Percentiles rank a stretch among this genome's conserved stretches.
These are phyloP conservation scores for Megathymus violae DNA, from an alignment of 1,140 invertebrate genomes.

Conservation along the genomic window DNA sequence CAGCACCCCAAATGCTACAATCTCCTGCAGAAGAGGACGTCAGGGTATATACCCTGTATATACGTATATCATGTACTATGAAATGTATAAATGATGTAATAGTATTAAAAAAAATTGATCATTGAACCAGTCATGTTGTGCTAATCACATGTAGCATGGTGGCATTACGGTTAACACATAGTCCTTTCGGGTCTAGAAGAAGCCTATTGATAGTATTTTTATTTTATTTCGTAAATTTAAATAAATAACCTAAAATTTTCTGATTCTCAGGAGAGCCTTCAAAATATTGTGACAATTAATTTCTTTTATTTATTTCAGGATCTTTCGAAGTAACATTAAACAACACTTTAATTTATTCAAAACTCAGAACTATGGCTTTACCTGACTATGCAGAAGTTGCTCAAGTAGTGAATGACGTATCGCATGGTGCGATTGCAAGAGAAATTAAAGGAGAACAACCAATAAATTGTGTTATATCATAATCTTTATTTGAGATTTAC, in stretches of 20 bases:
- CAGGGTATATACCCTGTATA: slow-evolving; percentile 84
- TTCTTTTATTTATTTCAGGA: slow-evolving; percentile 80
- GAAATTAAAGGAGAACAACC: slow-evolving; percentile 84
- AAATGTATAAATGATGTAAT: too few relatives aligned
- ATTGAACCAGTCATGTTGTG: too few relatives aligned
- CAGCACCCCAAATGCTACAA: slow-evolving; percentile 81
- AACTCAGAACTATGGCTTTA: slow-evolving; percentile 86
- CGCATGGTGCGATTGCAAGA: slow-evolving; percentile 75
- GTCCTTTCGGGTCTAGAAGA: too few relatives aligned
- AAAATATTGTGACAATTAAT: too few relatives aligned
- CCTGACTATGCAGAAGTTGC: slow-evolving; percentile 86
- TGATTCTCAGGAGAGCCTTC: too few relatives aligned
- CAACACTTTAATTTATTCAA: slow-evolving; percentile 86
- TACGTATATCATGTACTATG: neutral
- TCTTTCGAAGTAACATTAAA: slow-evolving; percentile 88
- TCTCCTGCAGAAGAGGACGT: slow-evolving; percentile 84
- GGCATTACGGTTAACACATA: too few relatives aligned
- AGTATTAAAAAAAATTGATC: too few relatives aligned
- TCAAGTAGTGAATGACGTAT: slow-evolving; percentile 82
- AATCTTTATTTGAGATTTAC: slow-evolving; percentile 57
- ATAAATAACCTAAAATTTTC: too few relatives aligned
- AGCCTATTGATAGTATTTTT: too few relatives aligned
- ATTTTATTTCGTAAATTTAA: too few relatives aligned
- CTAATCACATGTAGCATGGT: too few relatives aligned
- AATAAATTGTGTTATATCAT: slow-evolving; percentile 83